Conservation (phyloP, 2,888 invertebrate species). For the Argynnis bischoffii region DNA sequence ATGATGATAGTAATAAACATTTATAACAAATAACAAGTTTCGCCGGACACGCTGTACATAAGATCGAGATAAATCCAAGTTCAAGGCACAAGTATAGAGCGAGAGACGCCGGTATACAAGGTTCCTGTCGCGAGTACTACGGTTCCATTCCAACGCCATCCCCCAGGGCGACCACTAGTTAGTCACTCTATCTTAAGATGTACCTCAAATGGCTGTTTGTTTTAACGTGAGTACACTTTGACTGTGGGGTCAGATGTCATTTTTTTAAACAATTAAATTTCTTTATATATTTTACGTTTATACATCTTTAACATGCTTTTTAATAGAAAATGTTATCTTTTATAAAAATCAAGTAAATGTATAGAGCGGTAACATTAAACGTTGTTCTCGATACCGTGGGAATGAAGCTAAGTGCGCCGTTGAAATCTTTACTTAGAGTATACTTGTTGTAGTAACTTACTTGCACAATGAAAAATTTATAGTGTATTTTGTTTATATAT, state of each 20-base stretch:
- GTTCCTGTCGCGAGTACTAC: constrained; percentile 62
- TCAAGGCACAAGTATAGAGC: constrained; percentile 72
- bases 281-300: neutral
- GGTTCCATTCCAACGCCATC: constrained; percentile 61
- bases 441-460: too few relatives aligned
- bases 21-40: constrained; percentile 38
- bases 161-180: constrained; percentile 45
- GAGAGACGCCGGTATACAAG: constrained; percentile 70
- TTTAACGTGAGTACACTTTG: constrained; percentile 49
- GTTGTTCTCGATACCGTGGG: constrained; percentile 24
- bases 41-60: constrained; percentile 59
- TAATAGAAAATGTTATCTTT: neutral
- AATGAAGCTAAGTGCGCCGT: constrained; percentile 9
- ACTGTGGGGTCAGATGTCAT: constrained; percentile 13
- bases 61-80: constrained; percentile 80
- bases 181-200: constrained; percentile 37
- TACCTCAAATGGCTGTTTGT: constrained; percentile 44
- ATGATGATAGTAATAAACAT: constrained; percentile 15
- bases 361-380: neutral
- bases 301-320: neutral
- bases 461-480: neutral
- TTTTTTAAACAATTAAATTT: neutral
- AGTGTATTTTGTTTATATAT: too few relatives aligned
- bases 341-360: neutral
- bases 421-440: constrained; percentile 14